Percentiles rank a stretch among this genome's conserved stretches.
Evolutionary conservation across 2,113 vertebrate genomes (phyloP).

Genomic region (Agelaius tricolor): DNA sequence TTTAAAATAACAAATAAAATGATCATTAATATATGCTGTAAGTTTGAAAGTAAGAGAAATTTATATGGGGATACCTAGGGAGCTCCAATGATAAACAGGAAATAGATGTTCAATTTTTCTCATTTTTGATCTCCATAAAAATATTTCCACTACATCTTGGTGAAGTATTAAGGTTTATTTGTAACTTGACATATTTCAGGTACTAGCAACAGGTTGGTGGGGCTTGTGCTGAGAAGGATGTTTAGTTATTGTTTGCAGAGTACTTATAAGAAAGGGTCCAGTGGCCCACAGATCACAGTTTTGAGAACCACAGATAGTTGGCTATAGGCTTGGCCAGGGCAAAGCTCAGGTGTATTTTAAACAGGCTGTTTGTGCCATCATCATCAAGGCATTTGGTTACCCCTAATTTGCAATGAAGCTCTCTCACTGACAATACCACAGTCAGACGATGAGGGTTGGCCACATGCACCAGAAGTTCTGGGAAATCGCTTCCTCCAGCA

Average conservation of each 20-base stretch:
- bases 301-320: not conserved
- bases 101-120: not conserved
- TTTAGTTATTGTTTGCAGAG: not conserved
- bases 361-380: not conserved
- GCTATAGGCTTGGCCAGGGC: not conserved
- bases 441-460: not conserved
- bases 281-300: too few relatives aligned
- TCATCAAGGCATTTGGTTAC: not conserved
- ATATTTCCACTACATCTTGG: not conserved
- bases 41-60: not conserved
- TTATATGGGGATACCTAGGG: not conserved
- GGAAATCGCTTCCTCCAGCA: not conserved
- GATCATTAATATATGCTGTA: not conserved
- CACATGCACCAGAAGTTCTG: not conserved
- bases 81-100: not conserved
- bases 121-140: not conserved
- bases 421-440: fast-evolving
- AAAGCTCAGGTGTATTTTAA: not conserved
- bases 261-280: not conserved
- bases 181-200: not conserved
- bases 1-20: not conserved
- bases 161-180: not conserved
- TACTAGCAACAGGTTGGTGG: not conserved
- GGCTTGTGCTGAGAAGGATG: not conserved
- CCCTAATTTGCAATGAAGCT: fast-evolving